A percentile compares a stretch with the other conserved stretches of the same genome.
phyloP scores from a whole-genome alignment of 2,113 vertebrate genomes.

The Zingel zingel region DNA sequence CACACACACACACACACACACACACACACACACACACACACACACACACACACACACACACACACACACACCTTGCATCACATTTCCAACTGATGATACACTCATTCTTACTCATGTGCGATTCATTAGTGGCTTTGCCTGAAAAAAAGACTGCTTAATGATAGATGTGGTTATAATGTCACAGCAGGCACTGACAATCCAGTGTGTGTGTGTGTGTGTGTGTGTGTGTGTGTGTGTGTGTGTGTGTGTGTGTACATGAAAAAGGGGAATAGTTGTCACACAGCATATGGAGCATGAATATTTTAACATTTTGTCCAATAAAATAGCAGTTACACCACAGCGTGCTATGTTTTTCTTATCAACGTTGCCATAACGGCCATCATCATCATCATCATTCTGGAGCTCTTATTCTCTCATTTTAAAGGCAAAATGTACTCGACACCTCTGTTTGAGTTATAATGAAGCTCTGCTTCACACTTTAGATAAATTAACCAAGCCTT shows the following conservation, averaged over 20 bases:
- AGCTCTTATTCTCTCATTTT: conserved; percentile 14
- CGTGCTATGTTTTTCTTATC: conserved; percentile 44
- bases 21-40: background rate
- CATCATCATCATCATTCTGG: conserved; percentile 40
- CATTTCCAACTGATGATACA: conserved; percentile 33
- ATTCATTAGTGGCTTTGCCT: conserved; percentile 52
- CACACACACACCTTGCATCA: conserved; percentile 12
- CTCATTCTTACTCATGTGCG: conserved; percentile 13
- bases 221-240: background rate
- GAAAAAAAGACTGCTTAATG: conserved; percentile 56
- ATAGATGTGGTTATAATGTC: conserved; percentile 53
- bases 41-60: conserved; percentile 10
- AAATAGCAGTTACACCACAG: conserved; percentile 43
- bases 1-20: conserved; percentile 11
- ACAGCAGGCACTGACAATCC: conserved; percentile 48
- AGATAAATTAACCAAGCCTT: conserved; percentile 37
- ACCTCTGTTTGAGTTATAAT: conserved; percentile 39
- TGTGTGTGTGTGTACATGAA: background rate
- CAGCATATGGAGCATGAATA: conserved; percentile 63
- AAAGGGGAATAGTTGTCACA: conserved; percentile 18
- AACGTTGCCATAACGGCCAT: conserved; percentile 31
- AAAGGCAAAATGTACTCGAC: conserved; percentile 37
- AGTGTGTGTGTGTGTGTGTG: background rate
- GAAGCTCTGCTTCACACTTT: conserved; percentile 41
- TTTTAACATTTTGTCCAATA: conserved; percentile 52